Evolutionary conservation across 1,140 invertebrate species (phyloP).

Genomic region (Drosophila mauritiana): DNA sequence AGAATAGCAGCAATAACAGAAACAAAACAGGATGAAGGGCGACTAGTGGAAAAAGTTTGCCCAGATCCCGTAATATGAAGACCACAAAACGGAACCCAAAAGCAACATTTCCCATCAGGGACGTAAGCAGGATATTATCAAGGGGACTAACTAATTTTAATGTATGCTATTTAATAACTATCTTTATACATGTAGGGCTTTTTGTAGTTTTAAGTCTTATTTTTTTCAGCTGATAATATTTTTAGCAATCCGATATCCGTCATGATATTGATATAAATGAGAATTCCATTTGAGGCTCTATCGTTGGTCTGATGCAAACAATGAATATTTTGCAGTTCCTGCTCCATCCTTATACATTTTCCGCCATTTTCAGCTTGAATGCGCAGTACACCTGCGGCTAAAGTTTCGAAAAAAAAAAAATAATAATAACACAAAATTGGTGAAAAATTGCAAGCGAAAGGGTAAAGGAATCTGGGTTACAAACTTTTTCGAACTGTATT

Average conservation of each 20-base stretch:
- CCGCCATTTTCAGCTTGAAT: conserved; percentile 55
- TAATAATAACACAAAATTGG: conserved; percentile 24
- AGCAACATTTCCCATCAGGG: conserved; percentile 22
- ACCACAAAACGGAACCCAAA: conserved; percentile 53
- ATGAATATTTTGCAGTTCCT: conserved; percentile 32
- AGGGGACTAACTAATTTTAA: background rate
- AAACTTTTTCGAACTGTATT: conserved; percentile 54
- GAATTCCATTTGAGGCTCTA: conserved; percentile 17
- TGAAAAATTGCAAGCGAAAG: conserved; percentile 50
- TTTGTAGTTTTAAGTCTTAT: too few species aligned
- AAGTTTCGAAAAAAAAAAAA: conserved; percentile 11
- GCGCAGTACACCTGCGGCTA: conserved; percentile 47
- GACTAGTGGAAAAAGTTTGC: conserved; percentile 51
- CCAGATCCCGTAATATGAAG: conserved; percentile 61
- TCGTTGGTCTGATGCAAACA: conserved; percentile 40
- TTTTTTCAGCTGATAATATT: too few species aligned
- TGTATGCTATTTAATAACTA: background rate
- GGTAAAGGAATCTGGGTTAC: conserved; percentile 72
- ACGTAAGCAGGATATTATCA: conserved; percentile 3
- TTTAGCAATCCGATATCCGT: too few species aligned
- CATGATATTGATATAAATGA: too few species aligned
- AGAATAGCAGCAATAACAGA: conserved; percentile 49
- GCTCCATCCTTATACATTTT: conserved; percentile 51
- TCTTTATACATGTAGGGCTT: background rate
- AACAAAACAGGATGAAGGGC: conserved; percentile 48